phyloP scores from a whole-genome alignment of 2,888 invertebrate genomes.

The Rotaria macrura region DNA sequence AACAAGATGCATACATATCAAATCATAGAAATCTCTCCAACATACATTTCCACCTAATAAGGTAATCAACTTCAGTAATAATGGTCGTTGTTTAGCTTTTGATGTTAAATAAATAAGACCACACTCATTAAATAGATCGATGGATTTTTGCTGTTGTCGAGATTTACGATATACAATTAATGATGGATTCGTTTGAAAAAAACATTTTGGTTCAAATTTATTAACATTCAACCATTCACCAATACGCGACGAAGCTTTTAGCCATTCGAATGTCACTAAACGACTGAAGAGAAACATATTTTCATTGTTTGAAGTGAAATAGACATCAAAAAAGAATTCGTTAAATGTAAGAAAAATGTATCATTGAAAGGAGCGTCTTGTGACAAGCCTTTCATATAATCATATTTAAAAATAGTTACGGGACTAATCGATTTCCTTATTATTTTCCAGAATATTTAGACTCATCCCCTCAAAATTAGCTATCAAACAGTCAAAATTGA shows the following conservation, averaged over 20 bases:
- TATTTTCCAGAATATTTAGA: too few species aligned
- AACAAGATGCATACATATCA: not conserved
- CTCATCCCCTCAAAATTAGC: too few species aligned
- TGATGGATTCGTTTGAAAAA: not conserved
- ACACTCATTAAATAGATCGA: not conserved
- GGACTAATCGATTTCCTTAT: too few species aligned
- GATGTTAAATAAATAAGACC: not conserved
- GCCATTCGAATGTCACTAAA: constrained; percentile 10
- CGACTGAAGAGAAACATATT: not conserved
- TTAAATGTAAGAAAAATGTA: too few species aligned
- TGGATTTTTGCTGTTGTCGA: not conserved
- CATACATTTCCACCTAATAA: constrained; percentile 12
- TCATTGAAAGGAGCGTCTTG: too few species aligned
- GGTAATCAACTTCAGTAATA: not conserved
- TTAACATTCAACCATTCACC: constrained; percentile 7
- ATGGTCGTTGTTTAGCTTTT: not conserved
- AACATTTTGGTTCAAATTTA: not conserved
- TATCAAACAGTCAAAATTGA: too few species aligned
- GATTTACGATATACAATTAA: not conserved
- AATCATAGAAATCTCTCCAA: not conserved
- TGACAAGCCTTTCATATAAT: too few species aligned
- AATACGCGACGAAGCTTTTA: not conserved
- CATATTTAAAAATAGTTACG: too few species aligned
- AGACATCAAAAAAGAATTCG: too few species aligned
- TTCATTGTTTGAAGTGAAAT: too few species aligned